Conservation (phyloP, 1,140 invertebrate genomes). For the Bombus polaris region DNA sequence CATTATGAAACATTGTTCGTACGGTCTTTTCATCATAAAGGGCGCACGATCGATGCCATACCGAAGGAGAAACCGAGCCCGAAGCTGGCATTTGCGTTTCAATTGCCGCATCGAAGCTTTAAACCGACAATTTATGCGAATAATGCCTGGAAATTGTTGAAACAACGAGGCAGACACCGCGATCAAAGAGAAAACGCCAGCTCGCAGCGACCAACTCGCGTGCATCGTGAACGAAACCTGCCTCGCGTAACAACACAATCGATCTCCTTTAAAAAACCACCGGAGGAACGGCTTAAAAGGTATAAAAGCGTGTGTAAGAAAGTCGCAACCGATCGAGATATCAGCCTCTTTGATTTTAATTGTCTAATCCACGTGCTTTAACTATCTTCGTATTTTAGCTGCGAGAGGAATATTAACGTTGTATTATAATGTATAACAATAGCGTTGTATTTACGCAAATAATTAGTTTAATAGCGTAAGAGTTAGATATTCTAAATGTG, state of each 20-base stretch:
- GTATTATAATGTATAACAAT: too few species aligned
- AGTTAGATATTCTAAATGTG: too few species aligned
- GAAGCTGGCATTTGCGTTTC: conserved; percentile 37
- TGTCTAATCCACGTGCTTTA: background rate
- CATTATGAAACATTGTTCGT: background rate
- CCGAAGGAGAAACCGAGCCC: conserved; percentile 52
- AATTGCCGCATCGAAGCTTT: background rate
- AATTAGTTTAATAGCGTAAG: too few species aligned
- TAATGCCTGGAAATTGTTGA: conserved; percentile 42
- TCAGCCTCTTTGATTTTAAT: background rate
- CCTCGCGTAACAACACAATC: background rate
- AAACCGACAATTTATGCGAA: conserved; percentile 47
- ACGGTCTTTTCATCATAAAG: background rate
- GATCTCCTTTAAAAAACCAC: background rate
- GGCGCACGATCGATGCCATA: background rate
- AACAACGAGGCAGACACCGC: conserved; percentile 10
- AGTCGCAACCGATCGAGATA: too few species aligned
- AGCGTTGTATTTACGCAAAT: too few species aligned
- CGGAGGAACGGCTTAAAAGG: background rate
- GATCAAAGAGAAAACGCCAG: conserved; percentile 55
- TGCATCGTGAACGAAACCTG: conserved; percentile 39
- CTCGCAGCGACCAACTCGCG: conserved; percentile 50
- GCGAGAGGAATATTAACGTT: too few species aligned
- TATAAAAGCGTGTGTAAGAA: background rate
- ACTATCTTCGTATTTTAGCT: too few species aligned